phyloP scores from a whole-genome alignment of 2,797 vertebrate genomes.

The Muscicapa striata region DNA sequence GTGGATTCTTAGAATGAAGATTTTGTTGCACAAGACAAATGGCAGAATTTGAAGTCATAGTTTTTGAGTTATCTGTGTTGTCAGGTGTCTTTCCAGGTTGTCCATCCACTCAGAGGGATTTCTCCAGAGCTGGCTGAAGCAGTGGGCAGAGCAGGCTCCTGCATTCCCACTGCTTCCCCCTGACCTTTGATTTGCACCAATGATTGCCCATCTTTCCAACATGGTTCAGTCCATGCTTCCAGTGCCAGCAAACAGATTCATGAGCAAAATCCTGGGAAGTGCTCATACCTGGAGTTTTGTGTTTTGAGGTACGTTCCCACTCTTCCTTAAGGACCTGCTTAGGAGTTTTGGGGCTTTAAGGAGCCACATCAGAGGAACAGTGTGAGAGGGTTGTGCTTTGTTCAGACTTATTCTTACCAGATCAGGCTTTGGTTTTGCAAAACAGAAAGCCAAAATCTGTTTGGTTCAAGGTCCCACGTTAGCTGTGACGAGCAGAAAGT shows the following conservation, averaged over 20 bases:
- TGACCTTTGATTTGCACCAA: not conserved
- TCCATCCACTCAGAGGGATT: not conserved
- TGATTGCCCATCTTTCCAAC: not conserved
- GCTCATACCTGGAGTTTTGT: not conserved
- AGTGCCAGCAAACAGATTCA: not conserved
- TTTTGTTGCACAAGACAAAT: not conserved
- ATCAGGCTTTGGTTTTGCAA: not conserved
- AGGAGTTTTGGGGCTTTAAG: not conserved
- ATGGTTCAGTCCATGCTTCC: not conserved
- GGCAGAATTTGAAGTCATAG: not conserved
- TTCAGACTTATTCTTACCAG: not conserved
- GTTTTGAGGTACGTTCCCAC: not conserved
- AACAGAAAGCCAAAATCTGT: not conserved
- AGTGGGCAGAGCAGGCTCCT: not conserved
- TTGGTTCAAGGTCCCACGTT: not conserved
- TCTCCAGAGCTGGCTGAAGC: not conserved
- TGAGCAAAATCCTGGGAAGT: not conserved
- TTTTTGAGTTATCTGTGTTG: not conserved
- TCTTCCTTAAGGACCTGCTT: not conserved
- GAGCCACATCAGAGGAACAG: not conserved
- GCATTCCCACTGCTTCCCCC: not conserved
- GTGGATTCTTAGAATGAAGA: not conserved
- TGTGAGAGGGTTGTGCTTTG: not conserved
- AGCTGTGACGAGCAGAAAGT: not conserved
- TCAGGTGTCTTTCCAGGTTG: not conserved